Percentiles rank a stretch among this genome's conserved stretches.
Conservation (phyloP, 2,113 vertebrate genomes). For the Salvelinus namaycush region DNA sequence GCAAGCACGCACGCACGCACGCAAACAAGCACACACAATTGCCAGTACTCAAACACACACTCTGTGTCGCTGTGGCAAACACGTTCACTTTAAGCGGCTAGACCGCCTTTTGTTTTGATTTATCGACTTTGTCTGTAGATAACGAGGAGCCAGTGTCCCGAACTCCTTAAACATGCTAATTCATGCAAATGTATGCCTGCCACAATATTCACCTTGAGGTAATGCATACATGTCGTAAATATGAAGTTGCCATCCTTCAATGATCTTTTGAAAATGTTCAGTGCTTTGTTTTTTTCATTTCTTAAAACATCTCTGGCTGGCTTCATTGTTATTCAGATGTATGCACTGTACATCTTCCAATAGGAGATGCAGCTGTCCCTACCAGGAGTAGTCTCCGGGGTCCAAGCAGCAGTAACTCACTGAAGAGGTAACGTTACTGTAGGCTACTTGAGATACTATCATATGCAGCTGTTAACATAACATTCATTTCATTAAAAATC, state of each 20-base stretch:
- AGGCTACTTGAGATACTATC: conserved; percentile 65
- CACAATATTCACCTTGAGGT: conserved; percentile 73
- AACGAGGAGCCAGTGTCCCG: conserved; percentile 57
- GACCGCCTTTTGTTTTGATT: conserved; percentile 66
- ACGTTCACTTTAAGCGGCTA: conserved; percentile 53
- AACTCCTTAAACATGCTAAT: conserved; percentile 73
- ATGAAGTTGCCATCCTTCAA: conserved; percentile 72
- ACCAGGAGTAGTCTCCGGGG: neutral
- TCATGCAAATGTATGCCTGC: conserved; percentile 75
- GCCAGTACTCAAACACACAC: neutral
- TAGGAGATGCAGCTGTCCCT: neutral
- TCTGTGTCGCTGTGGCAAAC: conserved; percentile 50
- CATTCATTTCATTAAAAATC: too few relatives aligned
- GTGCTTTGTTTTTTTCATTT: conserved; percentile 20
- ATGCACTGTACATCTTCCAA: neutral
- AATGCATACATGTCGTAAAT: conserved; percentile 73
- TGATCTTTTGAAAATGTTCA: conserved; percentile 66
- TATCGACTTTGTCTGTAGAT: conserved; percentile 71
- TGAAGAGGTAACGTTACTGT: conserved; percentile 42
- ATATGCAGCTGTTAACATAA: conserved; percentile 35
- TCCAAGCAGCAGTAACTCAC: conserved; percentile 7
- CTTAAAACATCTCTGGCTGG: conserved; percentile 4
- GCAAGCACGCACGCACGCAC: neutral
- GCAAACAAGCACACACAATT: neutral
- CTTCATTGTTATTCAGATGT: conserved; percentile 7